A percentile compares a stretch with the other conserved stretches of the same genome.
Evolutionary conservation across 2,797 vertebrate species (phyloP).

Genomic region (Todus mexicanus): DNA sequence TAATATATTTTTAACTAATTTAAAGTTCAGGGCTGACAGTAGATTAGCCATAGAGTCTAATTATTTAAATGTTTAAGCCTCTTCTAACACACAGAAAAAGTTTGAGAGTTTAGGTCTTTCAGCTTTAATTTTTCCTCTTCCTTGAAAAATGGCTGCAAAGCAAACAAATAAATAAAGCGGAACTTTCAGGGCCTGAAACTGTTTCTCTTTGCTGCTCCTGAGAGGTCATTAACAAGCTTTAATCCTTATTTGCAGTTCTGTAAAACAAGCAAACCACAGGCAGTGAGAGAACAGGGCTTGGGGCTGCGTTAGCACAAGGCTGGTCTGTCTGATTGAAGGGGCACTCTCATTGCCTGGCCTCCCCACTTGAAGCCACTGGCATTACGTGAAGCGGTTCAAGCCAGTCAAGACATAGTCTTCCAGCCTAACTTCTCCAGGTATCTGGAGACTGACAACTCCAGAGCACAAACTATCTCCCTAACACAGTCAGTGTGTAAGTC

Average conservation of each 20-base stretch:
- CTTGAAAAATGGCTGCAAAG: background rate
- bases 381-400: background rate
- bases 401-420: background rate
- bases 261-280: background rate
- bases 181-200: background rate
- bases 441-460: no score
- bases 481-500: background rate
- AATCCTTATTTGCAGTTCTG: background rate
- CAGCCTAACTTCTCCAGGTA: background rate
- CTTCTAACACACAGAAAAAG: background rate
- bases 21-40: background rate
- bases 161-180: background rate
- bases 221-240: background rate
- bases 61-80: conserved; percentile 8
- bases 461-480: background rate
- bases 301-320: accelerated
- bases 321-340: background rate
- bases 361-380: background rate
- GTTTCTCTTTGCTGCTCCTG: background rate
- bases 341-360: background rate
- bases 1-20: conserved; percentile 8
- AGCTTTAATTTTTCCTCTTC: background rate
- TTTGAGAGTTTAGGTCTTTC: background rate
- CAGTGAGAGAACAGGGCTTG: background rate
- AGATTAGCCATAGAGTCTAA: background rate